These are phyloP conservation scores for Nymphicus hollandicus DNA, from an alignment of 2,113 vertebrate genomes.

Conservation along the genomic window DNA sequence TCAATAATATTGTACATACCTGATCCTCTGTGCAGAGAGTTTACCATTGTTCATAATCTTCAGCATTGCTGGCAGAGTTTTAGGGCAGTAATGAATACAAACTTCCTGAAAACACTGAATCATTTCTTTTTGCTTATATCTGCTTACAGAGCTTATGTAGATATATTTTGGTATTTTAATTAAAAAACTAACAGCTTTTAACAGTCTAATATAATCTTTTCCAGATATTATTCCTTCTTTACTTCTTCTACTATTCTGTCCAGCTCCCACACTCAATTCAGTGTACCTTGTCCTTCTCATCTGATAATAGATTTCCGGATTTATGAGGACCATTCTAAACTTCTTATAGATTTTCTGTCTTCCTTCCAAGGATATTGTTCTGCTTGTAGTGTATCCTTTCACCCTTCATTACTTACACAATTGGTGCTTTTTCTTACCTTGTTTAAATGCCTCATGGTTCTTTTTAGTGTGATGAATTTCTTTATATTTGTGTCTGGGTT, in stretches of 20 bases:
- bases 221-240: not conserved
- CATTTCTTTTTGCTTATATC: not conserved
- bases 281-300: not conserved
- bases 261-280: not conserved
- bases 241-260: not conserved
- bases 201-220: not conserved
- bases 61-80: not conserved
- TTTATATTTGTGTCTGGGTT: conserved; percentile 33
- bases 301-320: conserved; percentile 10
- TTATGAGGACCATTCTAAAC: not conserved
- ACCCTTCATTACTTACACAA: conserved; percentile 6
- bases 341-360: conserved; percentile 6
- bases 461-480: conserved; percentile 45
- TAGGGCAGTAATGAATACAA: not conserved
- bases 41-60: not conserved
- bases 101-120: not conserved
- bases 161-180: not conserved
- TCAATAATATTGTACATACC: not conserved
- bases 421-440: conserved; percentile 22
- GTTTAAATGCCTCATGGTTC: conserved; percentile 33
- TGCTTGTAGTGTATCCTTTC: not conserved
- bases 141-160: not conserved
- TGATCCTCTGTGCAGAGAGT: not conserved
- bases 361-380: not conserved
- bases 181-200: not conserved